Percentiles rank a stretch among this genome's conserved stretches.
Conservation (phyloP, 2,113 vertebrate genomes). For the Peromyscus leucopus region DNA sequence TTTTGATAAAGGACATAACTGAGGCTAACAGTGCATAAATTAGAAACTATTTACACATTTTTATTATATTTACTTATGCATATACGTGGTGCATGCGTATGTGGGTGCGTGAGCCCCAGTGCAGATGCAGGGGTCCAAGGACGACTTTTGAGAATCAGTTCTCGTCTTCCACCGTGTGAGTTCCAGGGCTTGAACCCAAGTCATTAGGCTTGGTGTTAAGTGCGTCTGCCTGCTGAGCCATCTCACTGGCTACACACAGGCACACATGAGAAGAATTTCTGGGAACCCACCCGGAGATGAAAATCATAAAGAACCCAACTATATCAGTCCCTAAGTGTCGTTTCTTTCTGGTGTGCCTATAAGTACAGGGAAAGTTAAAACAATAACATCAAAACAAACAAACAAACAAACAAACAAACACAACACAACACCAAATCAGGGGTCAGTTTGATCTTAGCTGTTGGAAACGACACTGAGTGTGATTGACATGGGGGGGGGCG, state of each 20-base stretch:
- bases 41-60: neutral
- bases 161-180: neutral
- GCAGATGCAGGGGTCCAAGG: neutral
- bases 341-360: neutral
- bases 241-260: neutral
- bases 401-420: too few relatives aligned
- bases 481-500: too few relatives aligned
- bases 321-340: neutral
- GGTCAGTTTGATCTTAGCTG: neutral
- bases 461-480: too few relatives aligned
- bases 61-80: neutral
- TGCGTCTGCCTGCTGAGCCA: neutral
- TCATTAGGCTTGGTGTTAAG: neutral
- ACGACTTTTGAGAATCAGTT: neutral
- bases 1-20: neutral
- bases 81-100: neutral
- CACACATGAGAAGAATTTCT: neutral
- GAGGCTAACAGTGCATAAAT: neutral
- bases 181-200: neutral
- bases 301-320: neutral
- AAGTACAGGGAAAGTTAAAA: neutral
- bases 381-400: too few relatives aligned
- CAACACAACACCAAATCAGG: too few relatives aligned
- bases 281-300: neutral
- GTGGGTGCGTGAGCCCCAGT: neutral